Conservation (phyloP, 2,888 invertebrate species). For the Dryococelus australis region DNA sequence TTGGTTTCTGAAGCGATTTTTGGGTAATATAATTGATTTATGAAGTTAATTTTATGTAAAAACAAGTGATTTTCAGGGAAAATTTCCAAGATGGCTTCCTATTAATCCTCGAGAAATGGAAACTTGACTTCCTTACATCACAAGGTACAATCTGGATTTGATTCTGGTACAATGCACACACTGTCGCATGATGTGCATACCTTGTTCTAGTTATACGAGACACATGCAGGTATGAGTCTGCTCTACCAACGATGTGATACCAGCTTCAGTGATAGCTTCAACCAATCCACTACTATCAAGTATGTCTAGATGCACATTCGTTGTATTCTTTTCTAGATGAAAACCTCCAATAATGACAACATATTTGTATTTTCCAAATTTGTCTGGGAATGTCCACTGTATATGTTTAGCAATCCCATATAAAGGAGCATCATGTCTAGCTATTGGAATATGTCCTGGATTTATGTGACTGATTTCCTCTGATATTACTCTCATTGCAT, state of each 20-base stretch:
- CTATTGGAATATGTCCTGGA: neutral
- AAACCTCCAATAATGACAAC: conserved; percentile 4
- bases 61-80: no score
- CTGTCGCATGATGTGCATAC: neutral
- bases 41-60: no score
- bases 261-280: no score
- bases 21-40: no score
- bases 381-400: neutral
- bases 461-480: neutral
- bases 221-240: neutral
- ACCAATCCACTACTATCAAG: no score
- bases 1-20: no score
- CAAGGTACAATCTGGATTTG: no score
- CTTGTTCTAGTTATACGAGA: neutral
- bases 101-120: no score
- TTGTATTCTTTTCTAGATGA: neutral
- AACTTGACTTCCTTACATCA: no score
- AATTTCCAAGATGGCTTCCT: no score
- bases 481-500: neutral
- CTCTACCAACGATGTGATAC: neutral
- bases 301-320: no score
- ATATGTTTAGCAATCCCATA: neutral
- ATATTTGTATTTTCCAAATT: neutral
- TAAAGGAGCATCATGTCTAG: conserved; percentile 4
- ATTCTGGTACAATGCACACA: conserved; percentile 6